Conservation (phyloP, 2,888 invertebrate genomes). For the Drosophila anomelani region DNA sequence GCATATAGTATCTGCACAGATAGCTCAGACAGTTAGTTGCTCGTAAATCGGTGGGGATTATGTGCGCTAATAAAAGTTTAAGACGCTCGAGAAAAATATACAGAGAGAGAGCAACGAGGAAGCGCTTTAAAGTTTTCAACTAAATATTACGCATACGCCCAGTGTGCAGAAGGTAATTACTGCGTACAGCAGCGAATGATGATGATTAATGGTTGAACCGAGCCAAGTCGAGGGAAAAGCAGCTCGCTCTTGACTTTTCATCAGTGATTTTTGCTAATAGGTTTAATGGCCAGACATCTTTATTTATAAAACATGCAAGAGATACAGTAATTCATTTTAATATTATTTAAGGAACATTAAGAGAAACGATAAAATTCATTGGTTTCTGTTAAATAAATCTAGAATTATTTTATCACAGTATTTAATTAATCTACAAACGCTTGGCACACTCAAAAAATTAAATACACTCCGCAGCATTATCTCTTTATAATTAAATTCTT, state of each 20-base stretch:
- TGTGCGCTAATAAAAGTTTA: conserved; percentile 75
- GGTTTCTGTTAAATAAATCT: neutral
- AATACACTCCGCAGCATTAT: neutral
- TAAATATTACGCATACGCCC: conserved; percentile 67
- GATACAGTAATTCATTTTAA: neutral
- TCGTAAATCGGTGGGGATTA: conserved; percentile 74
- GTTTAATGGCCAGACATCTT: conserved; percentile 9
- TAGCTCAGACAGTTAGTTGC: conserved; percentile 58
- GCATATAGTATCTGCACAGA: conserved; percentile 15
- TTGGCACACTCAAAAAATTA: neutral
- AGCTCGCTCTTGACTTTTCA: conserved; percentile 6
- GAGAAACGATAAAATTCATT: neutral
- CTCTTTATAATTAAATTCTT: neutral
- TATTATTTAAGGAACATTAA: neutral
- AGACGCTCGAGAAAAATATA: conserved; percentile 51
- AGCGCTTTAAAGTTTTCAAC: conserved; percentile 40
- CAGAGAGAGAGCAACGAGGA: conserved; percentile 6
- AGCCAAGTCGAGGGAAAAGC: neutral
- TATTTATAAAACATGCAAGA: neutral
- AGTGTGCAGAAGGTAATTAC: conserved; percentile 32
- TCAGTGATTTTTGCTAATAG: conserved; percentile 8
- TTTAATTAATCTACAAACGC: too few relatives aligned
- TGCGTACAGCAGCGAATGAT: conserved; percentile 17
- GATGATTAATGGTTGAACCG: conserved; percentile 36
- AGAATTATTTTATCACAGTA: too few relatives aligned